A percentile compares a stretch with the other conserved stretches of the same genome.
These are phyloP conservation scores for Ruditapes philippinarum DNA, from an alignment of 1,140 invertebrate genomes.

Conservation along the genomic window DNA sequence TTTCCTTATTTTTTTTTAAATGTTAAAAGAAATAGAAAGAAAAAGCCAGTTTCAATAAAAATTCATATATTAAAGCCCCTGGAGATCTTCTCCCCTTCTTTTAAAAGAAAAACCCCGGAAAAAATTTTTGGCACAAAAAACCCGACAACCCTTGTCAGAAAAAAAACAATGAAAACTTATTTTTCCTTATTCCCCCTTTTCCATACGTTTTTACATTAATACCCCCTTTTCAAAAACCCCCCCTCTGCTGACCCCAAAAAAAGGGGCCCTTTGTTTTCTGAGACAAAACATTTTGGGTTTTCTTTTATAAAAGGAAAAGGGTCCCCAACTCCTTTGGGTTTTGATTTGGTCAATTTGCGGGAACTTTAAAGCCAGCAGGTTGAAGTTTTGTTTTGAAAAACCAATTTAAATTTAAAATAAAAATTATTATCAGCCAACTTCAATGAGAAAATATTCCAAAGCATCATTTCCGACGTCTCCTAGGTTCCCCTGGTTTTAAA, in stretches of 20 bases:
- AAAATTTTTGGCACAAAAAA: no score
- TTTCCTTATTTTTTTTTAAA: no score
- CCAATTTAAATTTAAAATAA: slow-evolving; percentile 54
- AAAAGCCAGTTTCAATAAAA: no score
- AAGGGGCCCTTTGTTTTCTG: background rate
- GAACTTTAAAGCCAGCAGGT: slow-evolving; percentile 15
- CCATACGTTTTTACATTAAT: background rate
- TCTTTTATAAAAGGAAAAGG: slow-evolving; percentile 4
- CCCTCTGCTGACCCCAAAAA: background rate
- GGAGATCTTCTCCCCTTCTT: no score
- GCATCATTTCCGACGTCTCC: background rate
- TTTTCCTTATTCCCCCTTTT: background rate
- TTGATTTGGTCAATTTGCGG: slow-evolving; percentile 54
- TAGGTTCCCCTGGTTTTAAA: slow-evolving; percentile 17
- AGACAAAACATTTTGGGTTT: slow-evolving; percentile 1
- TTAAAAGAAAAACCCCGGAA: no score
- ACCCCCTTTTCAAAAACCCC: background rate
- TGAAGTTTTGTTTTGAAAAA: slow-evolving; percentile 47
- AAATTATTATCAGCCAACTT: slow-evolving; percentile 31
- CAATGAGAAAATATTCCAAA: slow-evolving; percentile 10
- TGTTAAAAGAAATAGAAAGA: no score
- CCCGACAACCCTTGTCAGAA: no score
- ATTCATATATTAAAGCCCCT: no score
- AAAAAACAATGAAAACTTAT: no score
- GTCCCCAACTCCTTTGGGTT: slow-evolving; percentile 49